Conservation (phyloP, 2,113 vertebrate genomes). For the Pontoporia blainvillei region DNA sequence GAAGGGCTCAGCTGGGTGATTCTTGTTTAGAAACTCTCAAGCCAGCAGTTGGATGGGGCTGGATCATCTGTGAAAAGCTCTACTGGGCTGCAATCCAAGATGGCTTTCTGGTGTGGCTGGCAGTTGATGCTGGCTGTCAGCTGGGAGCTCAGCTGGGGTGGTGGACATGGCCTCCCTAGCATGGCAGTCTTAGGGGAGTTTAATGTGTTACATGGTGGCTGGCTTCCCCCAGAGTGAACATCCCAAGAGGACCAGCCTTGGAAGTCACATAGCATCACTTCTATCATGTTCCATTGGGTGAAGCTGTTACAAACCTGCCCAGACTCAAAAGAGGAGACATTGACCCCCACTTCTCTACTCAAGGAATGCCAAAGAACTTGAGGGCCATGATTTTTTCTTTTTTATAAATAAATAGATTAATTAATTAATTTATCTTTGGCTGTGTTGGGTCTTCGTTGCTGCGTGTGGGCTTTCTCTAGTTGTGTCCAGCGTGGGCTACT, state of each 20-base stretch:
- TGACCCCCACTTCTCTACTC: neutral
- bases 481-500: no score
- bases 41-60: neutral
- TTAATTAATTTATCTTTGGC: no score
- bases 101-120: neutral
- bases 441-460: no score
- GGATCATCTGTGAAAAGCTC: neutral
- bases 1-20: neutral
- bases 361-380: neutral
- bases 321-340: neutral
- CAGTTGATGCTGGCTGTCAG: neutral
- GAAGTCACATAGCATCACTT: neutral
- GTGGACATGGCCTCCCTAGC: neutral
- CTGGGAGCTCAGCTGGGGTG: neutral
- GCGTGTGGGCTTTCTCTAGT: no score
- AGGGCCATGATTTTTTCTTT: neutral
- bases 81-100: neutral
- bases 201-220: rapidly evolving
- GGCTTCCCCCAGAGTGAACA: neutral
- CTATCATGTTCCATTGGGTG: neutral
- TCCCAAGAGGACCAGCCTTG: neutral
- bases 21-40: neutral
- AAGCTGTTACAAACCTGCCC: neutral
- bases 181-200: neutral
- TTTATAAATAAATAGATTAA: no score